Evolutionary conservation across 1,140 invertebrate genomes (phyloP), one percentile per base, ranked within the genome.

Genomic region (Drosophila ambigua): DNA sequence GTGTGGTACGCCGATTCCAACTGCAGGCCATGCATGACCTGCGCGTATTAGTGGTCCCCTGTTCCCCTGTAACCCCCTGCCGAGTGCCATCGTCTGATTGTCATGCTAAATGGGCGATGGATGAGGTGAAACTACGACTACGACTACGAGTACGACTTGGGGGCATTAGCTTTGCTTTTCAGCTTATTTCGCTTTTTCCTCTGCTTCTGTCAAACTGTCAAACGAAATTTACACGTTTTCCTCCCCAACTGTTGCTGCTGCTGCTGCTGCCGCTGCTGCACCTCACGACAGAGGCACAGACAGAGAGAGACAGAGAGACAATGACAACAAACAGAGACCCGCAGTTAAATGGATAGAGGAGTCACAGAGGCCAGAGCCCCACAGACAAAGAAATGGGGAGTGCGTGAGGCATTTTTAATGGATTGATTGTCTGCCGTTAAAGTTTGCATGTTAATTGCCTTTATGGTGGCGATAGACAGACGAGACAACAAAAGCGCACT

Each of bases 91-190:
- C 62, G 8, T 67, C 48, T 52, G 81, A 85, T 84, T 84, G 83
- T 80, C 78, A 87, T 85, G 81, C 78, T 82, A 85, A 85, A 88
- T 85, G 78, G 78, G 61, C 65, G 65, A 85, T 85, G 78, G 78
- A 57, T 68, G 65, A 85, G 44, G 81, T 81, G 81, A 84, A 84
- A 84, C 60, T 63, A 62, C 51, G 31, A 67, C 79, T 74, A 74
- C 64, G 79, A 58, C 54, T 76, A 62, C 31, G 48, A 35, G 31
- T 35, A 35, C 31, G 55, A 64, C 41, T 23, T 58, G 64, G 51
- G 50, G 62, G 53, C 77, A 68, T 68, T 74, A 61, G 50, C 72
- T 48, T 48, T 79, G 53, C 23, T 50, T 53, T 51, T 9, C 31
- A 35, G 31, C 31, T 35, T 35, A 35, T 35, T 35, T n/a, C 15